A percentile compares a stretch with the other conserved stretches of the same genome.
These are phyloP conservation scores for Thermophis baileyi DNA, from an alignment of 2,113 vertebrate species.

Conservation along the genomic window DNA sequence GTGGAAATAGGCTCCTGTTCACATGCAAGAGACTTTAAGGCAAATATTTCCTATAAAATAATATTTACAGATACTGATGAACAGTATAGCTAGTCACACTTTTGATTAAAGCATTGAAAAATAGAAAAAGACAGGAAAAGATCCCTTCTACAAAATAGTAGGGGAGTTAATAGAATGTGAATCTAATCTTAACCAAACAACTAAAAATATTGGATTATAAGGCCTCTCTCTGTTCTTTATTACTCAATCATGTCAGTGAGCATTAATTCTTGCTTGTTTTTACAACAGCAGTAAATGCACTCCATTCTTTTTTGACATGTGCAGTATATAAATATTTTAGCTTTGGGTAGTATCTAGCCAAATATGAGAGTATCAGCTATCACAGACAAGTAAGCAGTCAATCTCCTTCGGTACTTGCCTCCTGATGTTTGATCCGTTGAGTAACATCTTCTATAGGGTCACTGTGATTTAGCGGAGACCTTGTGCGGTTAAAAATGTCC, in stretches of 20 bases:
- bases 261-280: neutral
- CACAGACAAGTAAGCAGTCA: neutral
- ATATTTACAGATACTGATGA: neutral
- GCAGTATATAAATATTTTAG: fast-evolving
- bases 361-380: neutral
- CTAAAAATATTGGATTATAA: neutral
- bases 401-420: constrained; percentile 63
- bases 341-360: neutral
- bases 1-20: neutral
- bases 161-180: neutral
- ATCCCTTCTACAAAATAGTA: neutral
- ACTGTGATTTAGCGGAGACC: constrained; percentile 72
- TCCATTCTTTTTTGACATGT: neutral
- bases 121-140: neutral
- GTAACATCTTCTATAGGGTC: constrained; percentile 76
- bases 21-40: neutral
- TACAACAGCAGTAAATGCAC: neutral
- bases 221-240: no score
- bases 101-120: neutral
- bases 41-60: neutral
- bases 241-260: neutral
- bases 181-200: neutral
- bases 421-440: constrained; percentile 77
- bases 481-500: constrained; percentile 71
- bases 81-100: neutral